Conservation (phyloP, 2,888 invertebrate genomes). For the Aelia acuminata region DNA sequence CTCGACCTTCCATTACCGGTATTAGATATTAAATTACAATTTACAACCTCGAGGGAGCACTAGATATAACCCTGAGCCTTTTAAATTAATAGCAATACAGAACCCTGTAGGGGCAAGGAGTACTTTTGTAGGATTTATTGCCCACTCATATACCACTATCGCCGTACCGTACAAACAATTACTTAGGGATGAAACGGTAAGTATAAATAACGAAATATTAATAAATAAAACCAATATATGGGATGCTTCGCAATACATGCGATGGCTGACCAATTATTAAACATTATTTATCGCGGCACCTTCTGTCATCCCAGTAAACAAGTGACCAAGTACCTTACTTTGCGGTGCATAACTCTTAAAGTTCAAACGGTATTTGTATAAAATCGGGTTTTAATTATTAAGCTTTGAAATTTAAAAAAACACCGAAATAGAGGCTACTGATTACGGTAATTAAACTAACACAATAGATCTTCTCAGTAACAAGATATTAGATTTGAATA, state of each 20-base stretch:
- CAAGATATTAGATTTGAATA: no score
- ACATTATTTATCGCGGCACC: no score
- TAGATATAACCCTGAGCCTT: neutral
- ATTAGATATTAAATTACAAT: conserved; percentile 26
- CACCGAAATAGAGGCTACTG: no score
- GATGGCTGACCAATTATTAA: neutral
- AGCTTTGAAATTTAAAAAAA: no score
- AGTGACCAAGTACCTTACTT: no score
- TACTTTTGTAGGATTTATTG: neutral
- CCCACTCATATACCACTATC: neutral
- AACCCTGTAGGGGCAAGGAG: neutral
- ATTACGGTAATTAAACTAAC: no score
- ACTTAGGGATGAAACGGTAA: neutral
- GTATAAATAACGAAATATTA: neutral
- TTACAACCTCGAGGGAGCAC: neutral
- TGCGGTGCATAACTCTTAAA: no score
- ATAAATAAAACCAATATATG: neutral
- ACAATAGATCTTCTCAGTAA: no score
- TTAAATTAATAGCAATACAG: conserved; percentile 16
- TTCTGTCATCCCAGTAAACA: no score
- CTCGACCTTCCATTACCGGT: conserved; percentile 8
- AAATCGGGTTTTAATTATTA: no score
- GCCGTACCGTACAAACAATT: neutral
- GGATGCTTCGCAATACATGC: neutral
- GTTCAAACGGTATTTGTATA: no score